These are phyloP conservation scores for Dipodomys ordii DNA, from an alignment of 2,113 vertebrate species.

Conservation along the genomic window DNA sequence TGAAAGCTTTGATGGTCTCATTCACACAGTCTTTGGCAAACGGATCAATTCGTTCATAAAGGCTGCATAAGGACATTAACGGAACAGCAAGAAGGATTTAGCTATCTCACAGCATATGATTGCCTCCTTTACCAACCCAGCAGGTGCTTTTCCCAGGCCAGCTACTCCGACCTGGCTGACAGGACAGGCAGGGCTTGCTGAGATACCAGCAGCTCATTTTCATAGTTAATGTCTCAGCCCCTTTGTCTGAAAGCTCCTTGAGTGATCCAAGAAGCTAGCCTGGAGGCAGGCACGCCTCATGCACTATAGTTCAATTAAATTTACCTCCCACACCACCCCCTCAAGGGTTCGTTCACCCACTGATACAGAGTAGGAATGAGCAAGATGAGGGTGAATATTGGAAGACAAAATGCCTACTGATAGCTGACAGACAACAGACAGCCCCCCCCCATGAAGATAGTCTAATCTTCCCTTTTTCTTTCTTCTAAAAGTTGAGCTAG, in stretches of 20 bases:
- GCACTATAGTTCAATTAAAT: not conserved
- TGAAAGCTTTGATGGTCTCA: not conserved
- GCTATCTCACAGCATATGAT: not conserved
- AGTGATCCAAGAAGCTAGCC: conserved; percentile 23
- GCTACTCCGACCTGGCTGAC: not conserved
- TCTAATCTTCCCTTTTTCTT: not conserved
- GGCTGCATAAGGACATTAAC: not conserved
- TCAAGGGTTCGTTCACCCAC: not conserved
- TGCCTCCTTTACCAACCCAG: not conserved
- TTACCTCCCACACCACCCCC: not conserved
- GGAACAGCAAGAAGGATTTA: conserved; percentile 2
- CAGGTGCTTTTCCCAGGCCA: not conserved
- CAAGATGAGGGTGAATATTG: not conserved
- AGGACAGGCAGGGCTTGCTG: not conserved
- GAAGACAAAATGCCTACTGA: not conserved
- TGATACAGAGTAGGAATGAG: not conserved
- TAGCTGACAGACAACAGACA: not conserved
- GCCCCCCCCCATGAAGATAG: not conserved
- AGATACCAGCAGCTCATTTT: not conserved
- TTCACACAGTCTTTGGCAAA: conserved; percentile 10
- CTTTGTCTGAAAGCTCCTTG: conserved; percentile 32
- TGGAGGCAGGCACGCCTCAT: not conserved
- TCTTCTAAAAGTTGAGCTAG: not conserved
- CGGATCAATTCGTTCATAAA: conserved; percentile 47
- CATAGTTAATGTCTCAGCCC: not conserved